Conservation (phyloP, 2,797 vertebrate genomes). For the Alectoris magna region DNA sequence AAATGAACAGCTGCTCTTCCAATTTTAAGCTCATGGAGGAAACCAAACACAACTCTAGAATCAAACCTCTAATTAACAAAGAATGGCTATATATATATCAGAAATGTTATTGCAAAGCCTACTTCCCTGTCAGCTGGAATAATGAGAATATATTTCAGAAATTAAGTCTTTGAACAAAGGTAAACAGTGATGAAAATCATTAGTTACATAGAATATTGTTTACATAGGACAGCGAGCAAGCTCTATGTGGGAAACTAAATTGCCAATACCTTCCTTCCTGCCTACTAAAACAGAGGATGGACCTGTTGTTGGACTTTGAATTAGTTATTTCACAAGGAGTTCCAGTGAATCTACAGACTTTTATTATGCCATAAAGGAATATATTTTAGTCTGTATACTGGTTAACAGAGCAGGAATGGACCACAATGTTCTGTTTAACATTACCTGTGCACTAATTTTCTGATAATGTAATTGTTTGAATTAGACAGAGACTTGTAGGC, state of each 20-base stretch:
- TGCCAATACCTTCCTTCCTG: not conserved
- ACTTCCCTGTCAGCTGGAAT: not conserved
- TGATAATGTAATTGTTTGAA: not conserved
- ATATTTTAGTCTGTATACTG: not conserved
- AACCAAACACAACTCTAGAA: not conserved
- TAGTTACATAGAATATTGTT: too few species aligned
- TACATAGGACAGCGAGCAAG: rapidly evolving
- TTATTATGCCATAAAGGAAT: not conserved
- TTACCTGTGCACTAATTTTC: not conserved
- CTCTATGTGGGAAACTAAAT: not conserved
- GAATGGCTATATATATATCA: not conserved
- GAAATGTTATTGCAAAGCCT: not conserved
- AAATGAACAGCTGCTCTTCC: not conserved
- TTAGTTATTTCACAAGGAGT: not conserved
- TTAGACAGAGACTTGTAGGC: not conserved
- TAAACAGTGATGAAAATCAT: not conserved
- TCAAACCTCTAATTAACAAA: not conserved
- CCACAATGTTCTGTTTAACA: not conserved
- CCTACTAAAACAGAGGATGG: not conserved
- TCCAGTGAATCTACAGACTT: not conserved
- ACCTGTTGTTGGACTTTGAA: not conserved
- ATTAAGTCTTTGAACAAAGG: not conserved
- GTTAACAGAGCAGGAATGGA: not conserved
- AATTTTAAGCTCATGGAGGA: not conserved
- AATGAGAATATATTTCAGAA: not conserved